Base-by-base conservation (phyloP, 2,113 vertebrate genomes). In the Colius striatus region DNA sequence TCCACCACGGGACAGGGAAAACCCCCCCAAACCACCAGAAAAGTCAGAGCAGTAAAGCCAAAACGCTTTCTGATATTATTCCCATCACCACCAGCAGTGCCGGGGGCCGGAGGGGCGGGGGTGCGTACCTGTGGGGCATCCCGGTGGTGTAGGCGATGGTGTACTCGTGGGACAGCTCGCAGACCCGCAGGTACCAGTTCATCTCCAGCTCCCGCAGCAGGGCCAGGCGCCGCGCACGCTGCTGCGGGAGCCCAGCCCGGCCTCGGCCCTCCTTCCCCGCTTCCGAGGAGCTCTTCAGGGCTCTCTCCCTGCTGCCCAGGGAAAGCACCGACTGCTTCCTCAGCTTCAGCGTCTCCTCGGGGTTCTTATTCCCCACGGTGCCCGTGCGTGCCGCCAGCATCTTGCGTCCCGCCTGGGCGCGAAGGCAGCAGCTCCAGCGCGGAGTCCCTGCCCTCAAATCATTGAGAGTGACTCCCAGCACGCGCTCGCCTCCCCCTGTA, bases 361-460 rank as follows among this genome's bases (percentile, higher is more conserved):
- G 61, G 30, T 87, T 96, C 95, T 86, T 98, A 21, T 32, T 96
- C 3, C 98, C 98, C 4, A 98, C 97, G 2, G 98, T 98, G 12
- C 98, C 98, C 4, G 98, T 98, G 63, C 98, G 98, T 12, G 99
- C 98, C 4, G 99, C 98, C 84, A 99, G 95, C 99, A 99, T 99
- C 45, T 19, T 93, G 16, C 1, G 8, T 63, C 50, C 73, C 4
- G 62, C 65, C 89, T 18, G 50, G 48, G 53, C 5, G 81, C 65
- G 1, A 9, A 25, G 62, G 73, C 80, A 63, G 70, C 79, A 36
- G 53, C 32, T 51, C 38, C 43, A n/a, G 55, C 60, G 14, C 95
- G 16, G 61, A 78, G 92, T 70, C 73, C 51, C 95, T 91, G 97
- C 92, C 90, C 92, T 95, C 90, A 89, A 95, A 83, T 75, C 85